Evolutionary conservation across 1,140 invertebrate species (phyloP), one percentile per base, ranked within the genome.

Genomic region (Diorhabda carinulata): DNA sequence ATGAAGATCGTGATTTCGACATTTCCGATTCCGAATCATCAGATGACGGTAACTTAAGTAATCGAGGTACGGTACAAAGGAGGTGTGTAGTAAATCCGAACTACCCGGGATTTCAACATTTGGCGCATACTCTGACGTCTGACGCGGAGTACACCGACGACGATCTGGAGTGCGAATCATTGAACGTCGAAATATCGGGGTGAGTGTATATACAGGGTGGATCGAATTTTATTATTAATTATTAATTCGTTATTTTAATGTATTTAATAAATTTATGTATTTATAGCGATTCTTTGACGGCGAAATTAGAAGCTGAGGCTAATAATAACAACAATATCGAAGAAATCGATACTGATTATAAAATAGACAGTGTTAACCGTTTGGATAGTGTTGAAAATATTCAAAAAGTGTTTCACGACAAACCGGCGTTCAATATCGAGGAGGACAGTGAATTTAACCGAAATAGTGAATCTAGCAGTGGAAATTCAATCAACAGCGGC

Each of bases 81-180:
- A 84, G 89, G 70, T 89, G 90, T 58, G 91, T 92, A 68, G 87
- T 91, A 72, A 92, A 92, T 81, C 90, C 90, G 5, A 92, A 92
- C 80, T 92, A 92, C 80, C 90, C 90, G 5, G 90, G 90, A 44
- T 88, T 89, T 76, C 87, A 88, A 77, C 87, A 87, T 77, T 81
- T 86, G 71, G 85, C 86, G 5, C 84, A 86, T 69, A 86, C 85
- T 59, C 79, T 87, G 70, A 83, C 70, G 61, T 79, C 77, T 8
- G 80, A 85, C 69, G 83, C 82, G 41, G 85, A 86, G 57, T 79
- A 83, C 67, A 83, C 84, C 4, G 84, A 85, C 65, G 83, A 84
- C 74, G 82, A 84, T 57, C 77, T 78, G 63, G 79, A 83, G 56
- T 73, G 73, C 47, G 47, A 8, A 8, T 52, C 47, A 25, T 25